A percentile compares a stretch with the other conserved stretches of the same genome.
Evolutionary conservation across 1,140 invertebrate species (phyloP).

Genomic region (Papilio glaucus): DNA sequence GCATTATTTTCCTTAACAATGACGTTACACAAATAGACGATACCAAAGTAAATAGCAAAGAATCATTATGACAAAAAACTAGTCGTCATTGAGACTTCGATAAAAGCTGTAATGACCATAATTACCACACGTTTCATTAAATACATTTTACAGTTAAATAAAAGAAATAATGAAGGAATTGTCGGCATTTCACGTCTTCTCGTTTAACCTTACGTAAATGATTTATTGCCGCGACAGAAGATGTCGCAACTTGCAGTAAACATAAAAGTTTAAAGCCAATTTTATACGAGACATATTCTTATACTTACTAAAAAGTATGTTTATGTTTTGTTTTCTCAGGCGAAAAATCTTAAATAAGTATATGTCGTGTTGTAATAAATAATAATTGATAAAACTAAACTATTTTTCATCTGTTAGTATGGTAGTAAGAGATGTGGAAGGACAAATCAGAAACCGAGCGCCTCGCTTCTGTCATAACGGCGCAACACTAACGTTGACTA

Average conservation of each 20-base stretch:
- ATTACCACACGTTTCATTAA: conserved; percentile 13
- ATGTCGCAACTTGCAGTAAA: conserved; percentile 9
- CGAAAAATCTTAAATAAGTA: too few species aligned
- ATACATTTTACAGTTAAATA: neutral
- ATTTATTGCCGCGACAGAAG: neutral
- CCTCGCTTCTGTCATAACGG: too few species aligned
- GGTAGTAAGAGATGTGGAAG: too few species aligned
- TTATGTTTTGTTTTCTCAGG: too few species aligned
- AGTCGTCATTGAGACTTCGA: conserved; percentile 6
- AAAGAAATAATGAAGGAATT: neutral
- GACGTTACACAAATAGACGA: neutral
- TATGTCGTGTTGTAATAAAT: too few species aligned
- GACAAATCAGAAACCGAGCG: too few species aligned
- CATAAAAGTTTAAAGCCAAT: conserved; percentile 17
- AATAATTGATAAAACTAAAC: too few species aligned
- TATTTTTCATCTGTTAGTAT: too few species aligned
- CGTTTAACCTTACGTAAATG: conserved; percentile 9
- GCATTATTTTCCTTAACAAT: conserved; percentile 4
- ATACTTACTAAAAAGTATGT: too few species aligned
- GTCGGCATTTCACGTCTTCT: neutral
- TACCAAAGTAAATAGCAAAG: neutral
- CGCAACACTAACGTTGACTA: too few species aligned
- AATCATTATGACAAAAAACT: conserved; percentile 1
- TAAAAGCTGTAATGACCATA: neutral
- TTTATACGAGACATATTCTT: neutral